Evolutionary conservation across 1,140 invertebrate genomes (phyloP), one percentile per base, ranked within the genome.

Genomic region (Zaprionus africanus): DNA sequence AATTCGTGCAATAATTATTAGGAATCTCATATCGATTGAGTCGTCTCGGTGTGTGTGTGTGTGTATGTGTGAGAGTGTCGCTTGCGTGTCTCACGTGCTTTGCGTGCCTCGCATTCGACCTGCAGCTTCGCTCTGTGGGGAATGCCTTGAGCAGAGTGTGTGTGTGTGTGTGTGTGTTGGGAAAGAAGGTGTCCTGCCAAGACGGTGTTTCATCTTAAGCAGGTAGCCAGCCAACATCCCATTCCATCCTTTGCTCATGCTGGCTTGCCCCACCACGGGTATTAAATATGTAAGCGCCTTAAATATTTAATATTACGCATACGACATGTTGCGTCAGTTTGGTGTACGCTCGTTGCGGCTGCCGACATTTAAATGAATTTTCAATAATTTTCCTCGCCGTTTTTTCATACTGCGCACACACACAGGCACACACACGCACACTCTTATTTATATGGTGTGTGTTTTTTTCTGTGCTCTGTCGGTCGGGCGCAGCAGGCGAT

Each of bases 301-400:
- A 88, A 75, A 87, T 87, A 87, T 87, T 87, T 87, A 72, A 87
- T 87, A 87, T 75, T 73, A 76, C 84, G 83, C 84, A 87, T 87
- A 87, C 84, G 83, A 88, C 84, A 87, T 87, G 84, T 83, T 88
- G 82, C 65, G 79, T 64, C 76, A 77, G 53, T 51, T 75, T 51
- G 17, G n/a, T 58, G 24, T 19, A 22, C n/a, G 54, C 41, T 28
- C 56, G 26, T n/a, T 36, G 56, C 19, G 15, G 51, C 57, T 57
- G 36, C 59, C 69, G 84, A 86, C 83, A 86, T 86, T 86, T 80
- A 87, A 86, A 86, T 86, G 83, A 86, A 83, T 86, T 86, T 86
- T 83, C 84, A 87, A 87, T 86, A 87, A 87, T 87, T 86, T 83
- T 71, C 19, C 46, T 57, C 63, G 60, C 68, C 51, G 36, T 34